Conservation (phyloP, 2,113 vertebrate species). For the Hemichromis elongatus region DNA sequence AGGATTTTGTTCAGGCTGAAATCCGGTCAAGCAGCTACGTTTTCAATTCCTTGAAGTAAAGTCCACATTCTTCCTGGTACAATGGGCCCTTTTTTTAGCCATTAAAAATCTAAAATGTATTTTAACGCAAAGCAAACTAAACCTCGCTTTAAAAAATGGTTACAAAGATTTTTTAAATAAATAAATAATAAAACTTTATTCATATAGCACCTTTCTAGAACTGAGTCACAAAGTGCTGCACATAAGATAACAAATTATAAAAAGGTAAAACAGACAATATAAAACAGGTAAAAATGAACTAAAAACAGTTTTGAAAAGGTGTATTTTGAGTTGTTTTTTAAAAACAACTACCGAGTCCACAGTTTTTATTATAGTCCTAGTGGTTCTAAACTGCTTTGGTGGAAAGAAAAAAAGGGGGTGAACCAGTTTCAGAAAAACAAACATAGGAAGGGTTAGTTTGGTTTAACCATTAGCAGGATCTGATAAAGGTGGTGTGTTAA, state of each 20-base stretch:
- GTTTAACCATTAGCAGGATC: neutral
- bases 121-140: neutral
- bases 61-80: rapidly evolving
- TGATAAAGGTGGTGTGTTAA: neutral
- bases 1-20: neutral
- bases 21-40: neutral
- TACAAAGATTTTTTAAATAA: neutral
- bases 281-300: no score
- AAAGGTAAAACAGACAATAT: no score
- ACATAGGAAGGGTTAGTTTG: neutral
- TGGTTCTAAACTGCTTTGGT: neutral
- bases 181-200: no score
- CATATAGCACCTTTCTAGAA: no score
- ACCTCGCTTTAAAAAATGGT: neutral
- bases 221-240: no score
- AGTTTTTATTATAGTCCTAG: neutral
- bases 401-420: neutral
- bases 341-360: no score
- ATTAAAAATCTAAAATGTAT: neutral
- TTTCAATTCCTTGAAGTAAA: neutral
- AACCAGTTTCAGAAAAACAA: neutral
- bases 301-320: no score
- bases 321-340: no score
- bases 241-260: no score
- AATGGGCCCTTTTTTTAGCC: neutral